Evolutionary conservation across 1,140 invertebrate genomes (phyloP), one percentile per base, ranked within the genome.

Genomic region (Polyergus mexicanus): DNA sequence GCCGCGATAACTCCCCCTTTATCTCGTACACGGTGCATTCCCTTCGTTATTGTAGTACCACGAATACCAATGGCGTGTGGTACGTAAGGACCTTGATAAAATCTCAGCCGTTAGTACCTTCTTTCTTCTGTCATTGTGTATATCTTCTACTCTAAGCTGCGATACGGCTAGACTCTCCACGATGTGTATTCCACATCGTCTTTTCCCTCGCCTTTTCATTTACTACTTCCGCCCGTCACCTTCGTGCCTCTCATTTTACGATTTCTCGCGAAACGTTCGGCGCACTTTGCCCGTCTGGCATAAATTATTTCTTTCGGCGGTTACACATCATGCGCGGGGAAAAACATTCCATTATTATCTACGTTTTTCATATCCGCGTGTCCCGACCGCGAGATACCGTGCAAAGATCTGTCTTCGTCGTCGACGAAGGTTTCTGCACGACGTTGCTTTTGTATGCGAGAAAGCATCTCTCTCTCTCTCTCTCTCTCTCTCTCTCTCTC

Each of bases 21-120:
- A 62, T 72, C 54, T 60, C 32, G 25, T 25, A 28, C 68, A 41
- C 16, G 6, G 63, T 51, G 66, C 68, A 60, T 72, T 80, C 44
- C 16, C 56, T 60, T 32, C 44, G 32, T 58, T 58, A 44, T 54
- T 63, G 74, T 51, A 51, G 47, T 63, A 38, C 7, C 28, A 11
- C 4, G n/a, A 3, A 13, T 16, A 35, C 41, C 41, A 25, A 63
- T 10, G 35, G 38, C 5, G 4, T 32, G 25, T 32, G 25, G 54
- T 56, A 60, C 54, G 28, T 62, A 62, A 71, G 41, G 22, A 38
- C 77, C 56, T 28, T 28, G 81, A 89, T 85, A 88, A 77, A 88
- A 88, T 88, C 87, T 77, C 13, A 58, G 65, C 62, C 86, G 72
- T 84, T 75, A 77, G 72, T 25, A 66, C 16, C 58, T 87, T 51